Conservation (phyloP, 2,113 vertebrate species). For the Ochotona princeps region DNA sequence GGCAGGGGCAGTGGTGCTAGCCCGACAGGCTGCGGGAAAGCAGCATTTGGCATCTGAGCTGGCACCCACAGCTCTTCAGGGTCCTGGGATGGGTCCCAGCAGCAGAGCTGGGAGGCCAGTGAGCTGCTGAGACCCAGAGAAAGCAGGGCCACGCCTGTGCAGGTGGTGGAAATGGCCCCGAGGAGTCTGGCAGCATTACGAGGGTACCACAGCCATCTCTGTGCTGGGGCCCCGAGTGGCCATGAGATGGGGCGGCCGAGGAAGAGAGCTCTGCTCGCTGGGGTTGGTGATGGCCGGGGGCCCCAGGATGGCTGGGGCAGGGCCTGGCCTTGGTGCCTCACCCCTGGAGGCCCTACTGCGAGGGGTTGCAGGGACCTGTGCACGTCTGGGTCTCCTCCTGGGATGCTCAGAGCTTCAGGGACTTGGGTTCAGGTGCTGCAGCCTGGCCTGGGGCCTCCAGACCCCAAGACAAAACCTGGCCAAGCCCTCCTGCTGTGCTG, state of each 20-base stretch:
- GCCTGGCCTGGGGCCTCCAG: neutral
- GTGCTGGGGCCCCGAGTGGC: neutral
- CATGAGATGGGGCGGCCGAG: neutral
- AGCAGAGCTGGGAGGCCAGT: neutral
- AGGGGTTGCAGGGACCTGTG: neutral
- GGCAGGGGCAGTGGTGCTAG: neutral
- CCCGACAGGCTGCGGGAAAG: rapidly evolving
- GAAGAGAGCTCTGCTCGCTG: neutral
- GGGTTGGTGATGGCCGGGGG: neutral
- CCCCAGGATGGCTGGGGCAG: neutral
- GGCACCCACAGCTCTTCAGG: neutral
- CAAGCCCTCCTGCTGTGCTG: too few relatives aligned
- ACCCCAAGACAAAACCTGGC: neutral
- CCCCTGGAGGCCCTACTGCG: neutral
- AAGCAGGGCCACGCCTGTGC: too few relatives aligned
- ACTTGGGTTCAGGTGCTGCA: neutral
- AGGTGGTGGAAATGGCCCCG: neutral
- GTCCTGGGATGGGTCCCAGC: neutral
- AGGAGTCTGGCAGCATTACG: neutral
- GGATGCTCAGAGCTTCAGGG: neutral
- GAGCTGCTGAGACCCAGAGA: neutral
- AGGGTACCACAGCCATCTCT: neutral
- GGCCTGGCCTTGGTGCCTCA: neutral
- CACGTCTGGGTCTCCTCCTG: neutral
- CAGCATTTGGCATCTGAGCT: rapidly evolving